Evolutionary conservation across 2,888 invertebrate species (phyloP).

Genomic region (Acrobeloides nanus): DNA sequence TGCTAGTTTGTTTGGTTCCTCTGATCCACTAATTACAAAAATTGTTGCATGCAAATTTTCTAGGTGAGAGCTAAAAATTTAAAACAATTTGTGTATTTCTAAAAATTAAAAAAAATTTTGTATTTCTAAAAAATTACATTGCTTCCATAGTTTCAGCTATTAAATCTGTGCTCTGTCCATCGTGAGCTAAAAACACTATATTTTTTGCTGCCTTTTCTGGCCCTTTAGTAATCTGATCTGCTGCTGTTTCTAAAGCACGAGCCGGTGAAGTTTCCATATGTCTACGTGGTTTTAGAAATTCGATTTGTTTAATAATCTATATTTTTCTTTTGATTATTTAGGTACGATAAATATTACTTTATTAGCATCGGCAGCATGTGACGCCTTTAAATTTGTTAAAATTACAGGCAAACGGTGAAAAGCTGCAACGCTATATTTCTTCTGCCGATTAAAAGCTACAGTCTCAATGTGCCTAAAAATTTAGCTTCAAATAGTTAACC

Average conservation of each 20-base stretch:
- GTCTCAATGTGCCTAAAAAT: no score
- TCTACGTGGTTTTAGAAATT: conserved; percentile 15
- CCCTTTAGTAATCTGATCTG: conserved; percentile 19
- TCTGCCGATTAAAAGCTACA: no score
- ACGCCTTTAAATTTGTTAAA: no score
- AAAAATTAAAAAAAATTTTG: conserved; percentile 5
- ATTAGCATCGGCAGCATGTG: no score
- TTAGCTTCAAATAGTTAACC: no score
- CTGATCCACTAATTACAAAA: conserved; percentile 2
- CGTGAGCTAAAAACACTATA: conserved; percentile 25
- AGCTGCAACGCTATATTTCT: no score
- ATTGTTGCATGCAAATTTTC: conserved; percentile 7
- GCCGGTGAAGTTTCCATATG: conserved; percentile 27
- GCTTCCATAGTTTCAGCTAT: conserved; percentile 25
- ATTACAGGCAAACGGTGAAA: no score
- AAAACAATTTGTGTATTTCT: neutral
- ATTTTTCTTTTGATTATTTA: conserved; percentile 2
- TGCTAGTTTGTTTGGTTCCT: neutral
- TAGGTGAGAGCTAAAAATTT: conserved; percentile 7
- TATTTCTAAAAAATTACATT: conserved; percentile 11
- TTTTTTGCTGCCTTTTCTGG: conserved; percentile 10
- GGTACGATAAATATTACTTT: no score
- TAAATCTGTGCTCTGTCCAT: conserved; percentile 25
- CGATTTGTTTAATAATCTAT: conserved; percentile 20
- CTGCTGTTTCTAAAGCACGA: conserved; percentile 22